phyloP scores from a whole-genome alignment of 2,113 vertebrate genomes.

The Dunckerocampus dactyliophorus region DNA sequence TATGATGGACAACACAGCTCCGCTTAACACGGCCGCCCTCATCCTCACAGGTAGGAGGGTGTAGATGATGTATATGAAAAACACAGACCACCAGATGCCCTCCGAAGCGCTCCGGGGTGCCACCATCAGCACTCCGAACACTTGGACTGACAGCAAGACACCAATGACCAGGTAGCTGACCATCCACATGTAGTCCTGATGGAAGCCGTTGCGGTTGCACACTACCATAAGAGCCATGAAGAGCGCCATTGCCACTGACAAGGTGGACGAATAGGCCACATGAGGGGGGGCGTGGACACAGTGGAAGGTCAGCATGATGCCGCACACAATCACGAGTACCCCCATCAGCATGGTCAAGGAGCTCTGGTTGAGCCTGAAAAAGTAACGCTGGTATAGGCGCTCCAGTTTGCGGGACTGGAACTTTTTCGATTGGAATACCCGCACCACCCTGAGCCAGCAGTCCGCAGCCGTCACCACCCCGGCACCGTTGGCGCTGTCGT shows the following conservation, averaged over 20 bases:
- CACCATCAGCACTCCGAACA: slow-evolving; percentile 79
- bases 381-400: slow-evolving; percentile 95
- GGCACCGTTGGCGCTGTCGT: slow-evolving; percentile 32
- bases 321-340: slow-evolving; percentile 85
- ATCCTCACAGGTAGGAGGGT: slow-evolving; percentile 93
- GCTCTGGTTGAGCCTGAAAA: slow-evolving; percentile 98
- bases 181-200: slow-evolving; percentile 96
- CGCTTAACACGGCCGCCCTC: slow-evolving; percentile 89
- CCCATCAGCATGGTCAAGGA: slow-evolving; percentile 96
- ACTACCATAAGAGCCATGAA: slow-evolving; percentile 92
- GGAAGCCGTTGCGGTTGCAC: slow-evolving; percentile 91
- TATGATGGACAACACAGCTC: slow-evolving; percentile 81
- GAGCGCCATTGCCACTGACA: slow-evolving; percentile 80
- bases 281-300: slow-evolving; percentile 77
- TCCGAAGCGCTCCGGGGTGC: slow-evolving; percentile 83
- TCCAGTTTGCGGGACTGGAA: slow-evolving; percentile 95
- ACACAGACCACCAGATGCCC: slow-evolving; percentile 93
- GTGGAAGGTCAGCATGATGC: slow-evolving; percentile 90
- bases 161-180: slow-evolving; percentile 92
- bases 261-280: slow-evolving; percentile 74
- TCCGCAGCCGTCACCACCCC: slow-evolving; percentile 65
- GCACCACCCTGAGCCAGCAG: slow-evolving; percentile 81
- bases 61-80: slow-evolving; percentile 97
- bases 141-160: slow-evolving; percentile 82
- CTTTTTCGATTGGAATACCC: slow-evolving; percentile 92